Conservation (phyloP, 2,797 vertebrate species). For the Trichosurus vulpecula region DNA sequence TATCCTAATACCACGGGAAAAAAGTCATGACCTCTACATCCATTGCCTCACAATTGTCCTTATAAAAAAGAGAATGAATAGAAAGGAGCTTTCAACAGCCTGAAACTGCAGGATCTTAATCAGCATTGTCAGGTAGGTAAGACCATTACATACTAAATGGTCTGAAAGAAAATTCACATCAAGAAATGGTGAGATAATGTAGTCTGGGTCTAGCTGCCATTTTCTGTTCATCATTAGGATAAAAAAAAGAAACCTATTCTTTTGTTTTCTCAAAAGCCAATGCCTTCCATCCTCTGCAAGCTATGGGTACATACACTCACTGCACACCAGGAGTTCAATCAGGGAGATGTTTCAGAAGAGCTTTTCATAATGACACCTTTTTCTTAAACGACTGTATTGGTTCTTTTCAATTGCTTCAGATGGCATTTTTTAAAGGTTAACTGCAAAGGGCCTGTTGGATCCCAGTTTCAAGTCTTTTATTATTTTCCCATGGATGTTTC, state of each 20-base stretch:
- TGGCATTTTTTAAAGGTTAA: slow-evolving; percentile 74
- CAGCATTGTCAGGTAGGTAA: slow-evolving; percentile 48
- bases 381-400: slow-evolving; percentile 55
- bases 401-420: slow-evolving; percentile 75
- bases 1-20: neutral
- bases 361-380: slow-evolving; percentile 70
- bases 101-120: neutral
- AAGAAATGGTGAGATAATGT: slow-evolving; percentile 53
- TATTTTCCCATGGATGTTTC: slow-evolving; percentile 55
- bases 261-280: slow-evolving; percentile 57
- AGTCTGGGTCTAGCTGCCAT: neutral
- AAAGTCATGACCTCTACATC: neutral
- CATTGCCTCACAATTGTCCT: neutral
- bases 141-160: neutral
- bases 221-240: slow-evolving; percentile 48
- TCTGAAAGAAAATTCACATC: slow-evolving; percentile 32
- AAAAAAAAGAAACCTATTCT: slow-evolving; percentile 5
- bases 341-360: slow-evolving; percentile 61
- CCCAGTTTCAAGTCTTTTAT: slow-evolving; percentile 60
- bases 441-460: slow-evolving; percentile 38
- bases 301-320: slow-evolving; percentile 18
- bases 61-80: neutral
- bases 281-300: slow-evolving; percentile 46
- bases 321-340: slow-evolving; percentile 16
- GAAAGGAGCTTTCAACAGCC: neutral